Evolutionary conservation across 2,888 invertebrate genomes (phyloP).

Genomic region (Erpobdella octoculata): DNA sequence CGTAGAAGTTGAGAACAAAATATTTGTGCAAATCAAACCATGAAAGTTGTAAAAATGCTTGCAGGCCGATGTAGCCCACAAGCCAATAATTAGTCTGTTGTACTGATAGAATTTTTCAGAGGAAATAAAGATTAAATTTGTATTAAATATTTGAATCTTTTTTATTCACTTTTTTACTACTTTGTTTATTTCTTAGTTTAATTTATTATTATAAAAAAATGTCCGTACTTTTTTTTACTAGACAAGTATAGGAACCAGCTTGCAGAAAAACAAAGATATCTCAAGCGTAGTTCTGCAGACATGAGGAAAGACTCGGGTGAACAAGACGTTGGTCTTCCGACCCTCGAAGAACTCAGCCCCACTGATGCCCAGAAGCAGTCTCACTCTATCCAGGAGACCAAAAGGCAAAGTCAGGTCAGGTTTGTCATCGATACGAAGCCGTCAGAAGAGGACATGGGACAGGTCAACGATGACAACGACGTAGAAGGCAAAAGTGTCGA

Average conservation of each 20-base stretch:
- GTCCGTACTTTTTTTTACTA: background rate
- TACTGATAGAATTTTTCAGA: no score
- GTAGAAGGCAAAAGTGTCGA: background rate
- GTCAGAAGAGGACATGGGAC: background rate
- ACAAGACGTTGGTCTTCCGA: background rate
- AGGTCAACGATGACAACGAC: background rate
- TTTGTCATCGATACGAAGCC: background rate
- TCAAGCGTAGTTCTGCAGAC: background rate
- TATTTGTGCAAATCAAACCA: no score
- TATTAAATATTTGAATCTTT: no score
- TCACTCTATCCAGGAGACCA: background rate
- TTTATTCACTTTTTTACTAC: no score
- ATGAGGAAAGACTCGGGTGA: background rate
- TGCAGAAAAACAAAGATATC: slow-evolving; percentile 3
- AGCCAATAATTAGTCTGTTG: no score
- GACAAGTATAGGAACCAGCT: slow-evolving; percentile 23
- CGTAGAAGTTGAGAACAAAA: no score
- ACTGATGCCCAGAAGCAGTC: background rate
- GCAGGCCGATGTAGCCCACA: no score
- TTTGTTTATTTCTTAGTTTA: no score
- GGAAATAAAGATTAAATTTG: no score
- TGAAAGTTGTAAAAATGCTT: no score
- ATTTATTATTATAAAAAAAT: no score
- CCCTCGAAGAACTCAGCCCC: slow-evolving; percentile 14
- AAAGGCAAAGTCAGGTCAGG: background rate